Evolutionary conservation across 64 coral and sea anemone genomes (phyloP).

Genomic region (Stichodactyla helianthus): DNA sequence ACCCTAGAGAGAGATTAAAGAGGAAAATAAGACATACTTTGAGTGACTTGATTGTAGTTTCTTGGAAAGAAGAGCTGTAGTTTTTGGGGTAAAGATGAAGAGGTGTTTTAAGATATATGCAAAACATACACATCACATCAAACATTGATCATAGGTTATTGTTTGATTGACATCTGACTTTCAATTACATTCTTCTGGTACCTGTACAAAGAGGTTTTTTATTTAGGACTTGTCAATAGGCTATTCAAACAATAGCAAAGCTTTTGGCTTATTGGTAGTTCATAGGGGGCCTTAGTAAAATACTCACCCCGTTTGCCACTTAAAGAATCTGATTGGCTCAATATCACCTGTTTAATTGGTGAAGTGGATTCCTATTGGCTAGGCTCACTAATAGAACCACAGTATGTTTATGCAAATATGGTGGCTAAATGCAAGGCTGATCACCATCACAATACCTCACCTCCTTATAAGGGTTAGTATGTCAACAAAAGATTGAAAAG

Average conservation of each 20-base stretch:
- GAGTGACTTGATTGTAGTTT: not conserved
- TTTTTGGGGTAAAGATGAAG: not conserved
- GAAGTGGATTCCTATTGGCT: slow-evolving; percentile 37
- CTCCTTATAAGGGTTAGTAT: slow-evolving; percentile 12
- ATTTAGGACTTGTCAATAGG: slow-evolving; percentile 70
- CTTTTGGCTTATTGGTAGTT: slow-evolving; percentile 36
- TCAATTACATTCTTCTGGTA: slow-evolving; percentile 67
- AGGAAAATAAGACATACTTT: not conserved
- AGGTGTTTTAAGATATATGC: slow-evolving; percentile 59
- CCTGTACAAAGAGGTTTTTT: slow-evolving; percentile 49
- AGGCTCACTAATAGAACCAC: slow-evolving; percentile 19
- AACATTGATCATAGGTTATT: slow-evolving; percentile 67
- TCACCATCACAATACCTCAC: slow-evolving; percentile 47
- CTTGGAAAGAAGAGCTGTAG: not conserved
- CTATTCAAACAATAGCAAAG: slow-evolving; percentile 45
- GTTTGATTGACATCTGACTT: slow-evolving; percentile 73
- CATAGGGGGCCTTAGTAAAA: not conserved
- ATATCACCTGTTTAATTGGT: slow-evolving; percentile 52
- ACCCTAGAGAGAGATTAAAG: not conserved
- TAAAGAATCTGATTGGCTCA: slow-evolving; percentile 32
- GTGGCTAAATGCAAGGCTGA: slow-evolving; percentile 43
- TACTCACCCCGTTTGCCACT: not conserved
- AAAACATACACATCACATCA: slow-evolving; percentile 73
- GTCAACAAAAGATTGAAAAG: slow-evolving; percentile 55
- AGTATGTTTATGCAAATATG: slow-evolving; percentile 45